These are phyloP conservation scores for Gallinago nigripennis DNA, from an alignment of 2,797 vertebrate genomes.

Conservation along the genomic window DNA sequence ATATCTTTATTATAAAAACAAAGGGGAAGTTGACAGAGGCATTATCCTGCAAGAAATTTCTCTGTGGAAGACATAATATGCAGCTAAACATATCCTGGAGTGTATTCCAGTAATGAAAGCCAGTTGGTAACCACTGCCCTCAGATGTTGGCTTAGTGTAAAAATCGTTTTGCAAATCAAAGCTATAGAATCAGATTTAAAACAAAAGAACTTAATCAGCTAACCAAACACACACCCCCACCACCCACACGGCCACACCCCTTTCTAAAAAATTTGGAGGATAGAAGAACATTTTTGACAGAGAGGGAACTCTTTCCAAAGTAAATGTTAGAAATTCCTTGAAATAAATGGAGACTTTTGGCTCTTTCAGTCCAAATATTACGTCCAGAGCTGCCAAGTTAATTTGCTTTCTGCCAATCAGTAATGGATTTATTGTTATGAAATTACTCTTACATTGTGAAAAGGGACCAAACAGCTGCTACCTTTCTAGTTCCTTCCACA, in stretches of 20 bases:
- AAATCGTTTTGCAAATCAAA: neutral
- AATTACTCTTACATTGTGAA: neutral
- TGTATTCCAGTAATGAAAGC: neutral
- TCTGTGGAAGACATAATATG: neutral
- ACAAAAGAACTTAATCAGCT: neutral
- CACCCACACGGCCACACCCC: neutral
- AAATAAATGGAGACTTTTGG: neutral
- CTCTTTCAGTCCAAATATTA: neutral
- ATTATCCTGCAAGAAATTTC: neutral
- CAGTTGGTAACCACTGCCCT: neutral
- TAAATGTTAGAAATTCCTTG: neutral
- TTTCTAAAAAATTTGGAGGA: neutral
- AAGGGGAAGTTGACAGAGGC: neutral
- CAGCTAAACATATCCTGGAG: neutral
- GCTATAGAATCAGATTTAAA: neutral
- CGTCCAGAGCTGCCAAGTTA: neutral
- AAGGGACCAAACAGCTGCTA: slow-evolving; percentile 13
- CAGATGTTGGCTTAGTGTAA: neutral
- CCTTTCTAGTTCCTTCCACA: neutral
- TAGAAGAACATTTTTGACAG: neutral
- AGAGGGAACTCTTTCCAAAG: neutral
- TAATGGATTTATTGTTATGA: neutral
- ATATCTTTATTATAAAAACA: neutral
- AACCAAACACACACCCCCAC: rapidly evolving
- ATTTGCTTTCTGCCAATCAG: neutral